phyloP scores from a whole-genome alignment of 2,888 invertebrate genomes.

The Lamellibrachia satsuma region DNA sequence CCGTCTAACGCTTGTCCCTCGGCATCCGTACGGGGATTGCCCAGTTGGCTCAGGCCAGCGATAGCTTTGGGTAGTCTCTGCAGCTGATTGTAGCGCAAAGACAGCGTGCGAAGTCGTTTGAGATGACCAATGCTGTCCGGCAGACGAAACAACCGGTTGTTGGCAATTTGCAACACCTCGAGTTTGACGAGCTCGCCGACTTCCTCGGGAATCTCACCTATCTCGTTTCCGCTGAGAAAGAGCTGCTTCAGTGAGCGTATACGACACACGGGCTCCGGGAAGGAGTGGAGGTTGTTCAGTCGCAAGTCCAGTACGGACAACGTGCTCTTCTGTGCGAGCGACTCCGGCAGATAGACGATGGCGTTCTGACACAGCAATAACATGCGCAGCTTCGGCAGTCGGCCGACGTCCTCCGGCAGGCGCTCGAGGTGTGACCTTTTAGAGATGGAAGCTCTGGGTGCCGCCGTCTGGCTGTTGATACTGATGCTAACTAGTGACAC shows the following conservation, averaged over 20 bases:
- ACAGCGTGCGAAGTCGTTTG: not conserved
- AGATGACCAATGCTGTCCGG: not conserved
- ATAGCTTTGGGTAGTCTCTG: not conserved
- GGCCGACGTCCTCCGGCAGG: not conserved
- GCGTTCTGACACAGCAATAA: not conserved
- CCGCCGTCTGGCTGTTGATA: not conserved
- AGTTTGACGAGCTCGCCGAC: not conserved
- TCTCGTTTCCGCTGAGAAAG: slow-evolving; percentile 13
- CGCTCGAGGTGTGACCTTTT: not conserved
- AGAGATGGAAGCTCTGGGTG: not conserved
- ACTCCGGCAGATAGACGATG: not conserved
- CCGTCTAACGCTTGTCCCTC: not conserved
- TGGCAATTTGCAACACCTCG: not conserved
- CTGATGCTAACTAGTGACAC: not conserved
- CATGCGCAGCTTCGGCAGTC: not conserved
- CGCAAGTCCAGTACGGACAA: not conserved
- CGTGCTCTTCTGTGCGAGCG: not conserved
- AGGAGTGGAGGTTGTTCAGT: not conserved
- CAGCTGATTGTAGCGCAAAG: not conserved
- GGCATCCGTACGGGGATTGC: not conserved
- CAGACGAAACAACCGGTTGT: not conserved
- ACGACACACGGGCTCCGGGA: not conserved
- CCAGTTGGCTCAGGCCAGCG: not conserved
- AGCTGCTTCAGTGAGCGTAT: not conserved
- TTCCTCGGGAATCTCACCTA: not conserved